Evolutionary conservation across 2,797 vertebrate genomes (phyloP).

Genomic region (Dicrostonyx torquatus): DNA sequence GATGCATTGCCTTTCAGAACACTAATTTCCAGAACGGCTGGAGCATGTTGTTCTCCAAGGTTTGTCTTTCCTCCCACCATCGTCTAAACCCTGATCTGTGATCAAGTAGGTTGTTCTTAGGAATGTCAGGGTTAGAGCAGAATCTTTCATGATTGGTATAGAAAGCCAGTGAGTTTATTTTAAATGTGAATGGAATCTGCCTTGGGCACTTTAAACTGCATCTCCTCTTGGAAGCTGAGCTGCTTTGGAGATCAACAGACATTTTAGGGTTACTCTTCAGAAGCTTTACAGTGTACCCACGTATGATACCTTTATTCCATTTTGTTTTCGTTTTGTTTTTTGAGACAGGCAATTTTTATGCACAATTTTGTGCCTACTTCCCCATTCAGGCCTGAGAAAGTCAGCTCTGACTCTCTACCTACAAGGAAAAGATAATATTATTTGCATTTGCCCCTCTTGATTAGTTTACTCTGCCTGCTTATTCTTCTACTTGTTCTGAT

Average conservation of each 20-base stretch:
- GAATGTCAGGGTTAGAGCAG: neutral
- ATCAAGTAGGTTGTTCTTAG: neutral
- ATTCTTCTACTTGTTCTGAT: neutral
- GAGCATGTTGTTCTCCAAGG: neutral
- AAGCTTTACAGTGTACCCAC: neutral
- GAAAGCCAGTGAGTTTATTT: neutral
- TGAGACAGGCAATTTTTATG: neutral
- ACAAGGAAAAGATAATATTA: neutral
- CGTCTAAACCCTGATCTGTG: neutral
- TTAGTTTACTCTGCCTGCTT: conserved; percentile 25
- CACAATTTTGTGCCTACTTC: neutral
- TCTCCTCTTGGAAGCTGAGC: neutral
- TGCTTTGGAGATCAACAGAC: neutral
- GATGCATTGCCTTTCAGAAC: neutral
- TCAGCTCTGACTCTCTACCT: neutral
- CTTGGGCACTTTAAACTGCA: neutral
- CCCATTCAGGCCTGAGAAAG: neutral
- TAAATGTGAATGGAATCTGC: neutral
- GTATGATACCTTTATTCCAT: neutral
- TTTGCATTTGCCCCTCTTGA: neutral
- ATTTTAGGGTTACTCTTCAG: neutral
- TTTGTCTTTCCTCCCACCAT: neutral
- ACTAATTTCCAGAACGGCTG: neutral
- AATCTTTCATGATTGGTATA: too few relatives aligned
- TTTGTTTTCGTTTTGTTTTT: too few relatives aligned